Conservation (phyloP, 2,888 invertebrate species). For the Cantharis nigra region DNA sequence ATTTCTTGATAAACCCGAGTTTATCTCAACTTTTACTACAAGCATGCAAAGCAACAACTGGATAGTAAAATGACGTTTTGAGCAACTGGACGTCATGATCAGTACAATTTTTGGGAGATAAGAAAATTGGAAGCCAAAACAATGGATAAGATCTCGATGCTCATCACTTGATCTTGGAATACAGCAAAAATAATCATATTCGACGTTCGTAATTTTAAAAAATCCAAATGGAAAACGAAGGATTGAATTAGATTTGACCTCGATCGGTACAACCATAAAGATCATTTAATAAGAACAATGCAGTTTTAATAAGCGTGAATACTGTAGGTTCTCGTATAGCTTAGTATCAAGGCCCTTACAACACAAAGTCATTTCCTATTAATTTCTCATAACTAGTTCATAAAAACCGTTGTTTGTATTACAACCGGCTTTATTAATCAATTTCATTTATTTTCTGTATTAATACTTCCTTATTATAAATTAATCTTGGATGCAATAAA, state of each 20-base stretch:
- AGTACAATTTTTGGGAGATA: background rate
- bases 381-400: background rate
- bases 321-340: constrained; percentile 7
- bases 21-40: background rate
- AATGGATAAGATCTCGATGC: no score
- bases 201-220: background rate
- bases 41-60: background rate
- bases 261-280: constrained; percentile 24
- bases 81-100: background rate
- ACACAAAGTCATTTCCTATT: constrained; percentile 12
- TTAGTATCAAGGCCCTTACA: constrained; percentile 15
- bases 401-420: constrained; percentile 4
- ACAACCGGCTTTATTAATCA: background rate
- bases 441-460: background rate
- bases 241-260: constrained; percentile 21
- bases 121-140: background rate
- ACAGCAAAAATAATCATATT: background rate
- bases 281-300: constrained; percentile 31
- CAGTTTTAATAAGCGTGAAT: constrained; percentile 29
- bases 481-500: background rate
- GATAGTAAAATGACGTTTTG: background rate
- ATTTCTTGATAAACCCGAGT: constrained; percentile 7
- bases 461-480: background rate
- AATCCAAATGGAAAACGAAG: background rate
- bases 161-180: no score